A percentile compares a stretch with the other conserved stretches of the same genome.
phyloP scores from a whole-genome alignment of 2,888 invertebrate genomes.

The Aradus depressus region DNA sequence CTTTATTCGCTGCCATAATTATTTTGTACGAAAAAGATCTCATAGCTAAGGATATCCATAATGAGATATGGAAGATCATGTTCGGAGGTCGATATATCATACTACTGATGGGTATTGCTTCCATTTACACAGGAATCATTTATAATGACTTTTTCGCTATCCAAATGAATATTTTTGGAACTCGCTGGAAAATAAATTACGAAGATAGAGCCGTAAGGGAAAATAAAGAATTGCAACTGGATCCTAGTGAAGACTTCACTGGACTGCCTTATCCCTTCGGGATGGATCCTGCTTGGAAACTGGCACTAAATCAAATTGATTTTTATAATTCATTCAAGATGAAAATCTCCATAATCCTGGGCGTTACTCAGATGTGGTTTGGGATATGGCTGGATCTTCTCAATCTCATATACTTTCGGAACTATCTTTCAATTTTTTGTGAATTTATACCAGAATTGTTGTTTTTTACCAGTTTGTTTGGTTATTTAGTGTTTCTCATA shows the following conservation, averaged over 20 bases:
- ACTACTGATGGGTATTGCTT: slow-evolving; percentile 60
- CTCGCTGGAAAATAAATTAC: slow-evolving; percentile 46
- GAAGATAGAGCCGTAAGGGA: slow-evolving; percentile 36
- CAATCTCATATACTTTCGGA: slow-evolving; percentile 47
- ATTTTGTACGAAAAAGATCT: slow-evolving; percentile 44
- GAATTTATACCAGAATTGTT: slow-evolving; percentile 61
- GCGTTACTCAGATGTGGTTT: slow-evolving; percentile 61
- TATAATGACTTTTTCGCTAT: slow-evolving; percentile 65
- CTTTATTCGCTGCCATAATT: slow-evolving; percentile 51
- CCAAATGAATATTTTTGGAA: slow-evolving; percentile 56
- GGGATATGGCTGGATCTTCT: slow-evolving; percentile 54
- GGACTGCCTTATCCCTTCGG: slow-evolving; percentile 54
- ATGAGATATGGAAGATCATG: slow-evolving; percentile 53
- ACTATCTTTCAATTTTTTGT: slow-evolving; percentile 42
- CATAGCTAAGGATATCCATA: slow-evolving; percentile 6
- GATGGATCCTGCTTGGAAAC: slow-evolving; percentile 57
- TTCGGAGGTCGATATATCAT: slow-evolving; percentile 63
- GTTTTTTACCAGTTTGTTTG: slow-evolving; percentile 55
- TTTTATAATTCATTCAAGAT: slow-evolving; percentile 66
- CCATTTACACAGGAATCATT: slow-evolving; percentile 60
- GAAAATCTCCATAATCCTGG: slow-evolving; percentile 61
- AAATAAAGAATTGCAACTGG: slow-evolving; percentile 38
- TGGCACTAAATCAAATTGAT: slow-evolving; percentile 49
- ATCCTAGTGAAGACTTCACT: slow-evolving; percentile 40
- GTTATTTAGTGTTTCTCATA: slow-evolving; percentile 54